Evolutionary conservation across 2,797 vertebrate species (phyloP).

Genomic region (Falco naumanni): DNA sequence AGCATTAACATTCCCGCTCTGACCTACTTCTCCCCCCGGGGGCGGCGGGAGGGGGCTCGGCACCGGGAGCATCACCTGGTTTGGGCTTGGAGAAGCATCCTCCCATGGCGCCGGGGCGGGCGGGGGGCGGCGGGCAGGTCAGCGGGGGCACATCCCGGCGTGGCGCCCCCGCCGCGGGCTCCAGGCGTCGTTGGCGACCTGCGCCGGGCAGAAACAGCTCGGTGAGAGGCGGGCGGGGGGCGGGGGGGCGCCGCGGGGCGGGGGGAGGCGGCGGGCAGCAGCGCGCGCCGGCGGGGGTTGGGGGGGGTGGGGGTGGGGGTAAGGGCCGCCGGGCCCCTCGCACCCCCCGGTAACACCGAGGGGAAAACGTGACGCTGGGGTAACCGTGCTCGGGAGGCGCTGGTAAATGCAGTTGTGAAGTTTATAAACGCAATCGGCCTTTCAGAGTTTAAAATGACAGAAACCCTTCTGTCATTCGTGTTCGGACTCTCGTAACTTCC

Average conservation of each 20-base stretch:
- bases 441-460: neutral
- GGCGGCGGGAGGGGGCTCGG: neutral
- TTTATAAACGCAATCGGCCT: neutral
- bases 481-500: neutral
- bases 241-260: no score
- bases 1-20: conserved; percentile 60
- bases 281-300: no score
- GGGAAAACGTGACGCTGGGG: neutral
- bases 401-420: fast-evolving
- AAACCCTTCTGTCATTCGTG: neutral
- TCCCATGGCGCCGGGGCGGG: conserved; percentile 10
- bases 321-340: fast-evolving
- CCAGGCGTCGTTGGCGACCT: no score
- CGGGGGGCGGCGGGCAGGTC: neutral
- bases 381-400: neutral
- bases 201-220: no score
- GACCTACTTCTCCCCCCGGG: conserved; percentile 17
- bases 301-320: no score
- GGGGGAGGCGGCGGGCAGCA: neutral
- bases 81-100: conserved; percentile 70
- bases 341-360: fast-evolving
- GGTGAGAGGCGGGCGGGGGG: no score
- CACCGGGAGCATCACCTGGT: neutral
- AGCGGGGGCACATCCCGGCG: neutral
- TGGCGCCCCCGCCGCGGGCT: no score